These are phyloP conservation scores for Lepidostoma basale DNA, from an alignment of 1,140 invertebrate genomes.

Conservation along the genomic window DNA sequence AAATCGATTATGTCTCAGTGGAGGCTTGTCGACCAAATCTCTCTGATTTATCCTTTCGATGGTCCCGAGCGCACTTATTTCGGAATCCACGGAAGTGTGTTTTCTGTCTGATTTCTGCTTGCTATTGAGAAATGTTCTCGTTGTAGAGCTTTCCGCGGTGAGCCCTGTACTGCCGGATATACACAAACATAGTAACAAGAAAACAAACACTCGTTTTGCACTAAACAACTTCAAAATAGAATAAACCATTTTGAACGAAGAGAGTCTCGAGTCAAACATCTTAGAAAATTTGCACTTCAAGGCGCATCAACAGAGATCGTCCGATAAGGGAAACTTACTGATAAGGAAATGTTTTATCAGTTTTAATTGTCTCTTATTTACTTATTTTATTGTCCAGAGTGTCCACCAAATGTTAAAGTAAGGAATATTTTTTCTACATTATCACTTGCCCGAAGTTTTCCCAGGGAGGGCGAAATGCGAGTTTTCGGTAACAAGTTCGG, in stretches of 20 bases:
- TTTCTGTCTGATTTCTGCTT: neutral
- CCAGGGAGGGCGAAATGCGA: neutral
- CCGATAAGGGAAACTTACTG: no score
- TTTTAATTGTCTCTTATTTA: no score
- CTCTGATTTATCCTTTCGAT: neutral
- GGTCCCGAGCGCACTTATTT: neutral
- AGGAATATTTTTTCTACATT: neutral
- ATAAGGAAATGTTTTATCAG: no score
- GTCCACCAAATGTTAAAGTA: no score
- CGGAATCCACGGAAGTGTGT: neutral
- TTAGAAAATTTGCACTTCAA: neutral
- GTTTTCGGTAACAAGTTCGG: neutral
- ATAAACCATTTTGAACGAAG: neutral
- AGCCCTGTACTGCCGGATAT: constrained; percentile 1
- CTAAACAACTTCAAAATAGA: neutral
- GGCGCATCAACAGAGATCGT: neutral
- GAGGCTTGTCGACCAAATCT: constrained; percentile 3
- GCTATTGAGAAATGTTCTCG: neutral
- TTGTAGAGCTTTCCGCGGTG: neutral
- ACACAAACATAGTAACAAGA: neutral
- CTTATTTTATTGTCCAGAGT: no score
- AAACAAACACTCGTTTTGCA: neutral
- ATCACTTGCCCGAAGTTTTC: neutral
- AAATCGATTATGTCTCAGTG: constrained; percentile 35
- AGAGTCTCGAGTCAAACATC: neutral